These are phyloP conservation scores for Labia minor DNA, from an alignment of 2,888 invertebrate genomes.

Conservation along the genomic window DNA sequence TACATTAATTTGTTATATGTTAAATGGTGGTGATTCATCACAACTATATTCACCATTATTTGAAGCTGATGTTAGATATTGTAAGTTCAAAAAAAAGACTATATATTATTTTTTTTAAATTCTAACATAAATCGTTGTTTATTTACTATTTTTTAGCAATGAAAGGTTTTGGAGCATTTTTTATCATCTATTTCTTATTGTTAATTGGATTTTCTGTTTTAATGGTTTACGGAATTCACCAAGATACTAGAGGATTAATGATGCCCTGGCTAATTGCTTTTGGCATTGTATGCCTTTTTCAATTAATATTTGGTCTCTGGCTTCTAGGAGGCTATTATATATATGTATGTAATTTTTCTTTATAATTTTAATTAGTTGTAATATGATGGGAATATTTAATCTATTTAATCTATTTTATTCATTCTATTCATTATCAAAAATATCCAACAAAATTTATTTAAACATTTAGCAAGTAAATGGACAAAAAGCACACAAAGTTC, in stretches of 20 bases:
- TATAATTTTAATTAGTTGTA: neutral
- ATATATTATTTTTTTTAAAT: neutral
- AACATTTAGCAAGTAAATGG: no score
- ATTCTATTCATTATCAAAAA: neutral
- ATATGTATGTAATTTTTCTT: constrained; percentile 55
- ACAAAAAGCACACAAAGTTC: no score
- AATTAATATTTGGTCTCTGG: constrained; percentile 72
- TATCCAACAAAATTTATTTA: constrained; percentile 18
- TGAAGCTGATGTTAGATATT: constrained; percentile 68
- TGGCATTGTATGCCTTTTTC: constrained; percentile 59
- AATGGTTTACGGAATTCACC: constrained; percentile 52
- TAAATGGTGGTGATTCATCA: constrained; percentile 78
- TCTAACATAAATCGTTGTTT: neutral
- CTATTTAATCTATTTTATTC: neutral
- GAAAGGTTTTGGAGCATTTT: constrained; percentile 55
- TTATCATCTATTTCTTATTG: constrained; percentile 43
- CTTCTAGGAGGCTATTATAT: constrained; percentile 81
- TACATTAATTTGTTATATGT: constrained; percentile 61
- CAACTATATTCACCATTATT: constrained; percentile 82
- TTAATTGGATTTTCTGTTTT: constrained; percentile 42
- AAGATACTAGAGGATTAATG: constrained; percentile 66
- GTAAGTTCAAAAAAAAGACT: constrained; percentile 41
- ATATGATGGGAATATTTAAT: constrained; percentile 14
- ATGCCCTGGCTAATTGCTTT: constrained; percentile 67
- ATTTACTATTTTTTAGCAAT: constrained; percentile 55